These are phyloP conservation scores for Clepsis dumicolana DNA, from an alignment of 2,888 invertebrate genomes.

Conservation along the genomic window DNA sequence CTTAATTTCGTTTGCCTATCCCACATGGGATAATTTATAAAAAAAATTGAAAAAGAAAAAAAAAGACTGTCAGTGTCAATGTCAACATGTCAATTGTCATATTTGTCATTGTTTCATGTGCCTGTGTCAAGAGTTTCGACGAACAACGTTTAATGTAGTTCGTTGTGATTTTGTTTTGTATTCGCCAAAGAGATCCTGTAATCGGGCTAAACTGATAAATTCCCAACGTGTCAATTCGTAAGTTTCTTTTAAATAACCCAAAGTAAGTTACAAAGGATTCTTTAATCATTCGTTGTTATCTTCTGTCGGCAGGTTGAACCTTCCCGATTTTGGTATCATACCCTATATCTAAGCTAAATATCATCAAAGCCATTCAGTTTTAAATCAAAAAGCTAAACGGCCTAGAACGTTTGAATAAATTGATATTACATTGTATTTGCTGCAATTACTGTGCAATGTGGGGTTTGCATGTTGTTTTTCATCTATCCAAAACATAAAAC, in stretches of 20 bases:
- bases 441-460: not conserved
- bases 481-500: not conserved
- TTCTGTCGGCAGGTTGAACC: not conserved
- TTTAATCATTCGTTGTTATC: not conserved
- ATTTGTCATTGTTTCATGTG: no score
- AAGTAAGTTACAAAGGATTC: not conserved
- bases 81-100: no score
- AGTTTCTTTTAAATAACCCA: not conserved
- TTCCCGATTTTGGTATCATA: not conserved
- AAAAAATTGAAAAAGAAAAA: no score
- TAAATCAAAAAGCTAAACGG: not conserved
- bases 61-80: no score
- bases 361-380: not conserved
- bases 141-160: no score
- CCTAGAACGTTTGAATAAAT: not conserved
- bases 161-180: not conserved
- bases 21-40: no score
- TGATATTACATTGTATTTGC: not conserved
- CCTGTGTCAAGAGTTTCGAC: not conserved
- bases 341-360: not conserved
- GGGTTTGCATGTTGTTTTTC: not conserved
- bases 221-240: not conserved
- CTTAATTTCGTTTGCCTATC: no score
- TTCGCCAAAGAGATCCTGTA: not conserved
- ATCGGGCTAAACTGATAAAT: not conserved